These are phyloP conservation scores for Tinamus guttatus DNA, from an alignment of 2,113 vertebrate species.

Conservation along the genomic window DNA sequence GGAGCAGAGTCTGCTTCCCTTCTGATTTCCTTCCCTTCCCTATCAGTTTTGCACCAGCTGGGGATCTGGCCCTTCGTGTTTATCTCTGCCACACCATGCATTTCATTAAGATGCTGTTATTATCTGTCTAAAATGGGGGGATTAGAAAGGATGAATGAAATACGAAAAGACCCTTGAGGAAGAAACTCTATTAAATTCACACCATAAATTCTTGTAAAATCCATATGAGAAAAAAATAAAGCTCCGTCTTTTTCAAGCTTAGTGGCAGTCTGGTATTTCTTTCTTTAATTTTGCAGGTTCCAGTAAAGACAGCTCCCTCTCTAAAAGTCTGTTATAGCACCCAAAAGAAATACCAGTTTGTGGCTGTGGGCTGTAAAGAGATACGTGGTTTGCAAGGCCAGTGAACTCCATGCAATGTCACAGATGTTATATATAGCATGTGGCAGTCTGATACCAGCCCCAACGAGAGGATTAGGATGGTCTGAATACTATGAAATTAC, in stretches of 20 bases:
- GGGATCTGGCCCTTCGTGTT: constrained; percentile 5
- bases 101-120: constrained; percentile 40
- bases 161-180: constrained; percentile 20
- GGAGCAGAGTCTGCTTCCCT: not conserved
- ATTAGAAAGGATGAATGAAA: constrained; percentile 52
- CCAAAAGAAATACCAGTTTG: not conserved
- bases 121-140: not conserved
- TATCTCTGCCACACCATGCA: constrained; percentile 37
- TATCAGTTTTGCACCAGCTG: constrained; percentile 45
- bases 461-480: not conserved
- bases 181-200: constrained; percentile 10
- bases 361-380: not conserved
- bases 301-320: not conserved
- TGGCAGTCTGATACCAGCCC: not conserved
- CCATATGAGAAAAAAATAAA: not conserved
- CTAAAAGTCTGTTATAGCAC: not conserved
- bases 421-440: constrained; percentile 49
- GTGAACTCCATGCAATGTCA: constrained; percentile 17
- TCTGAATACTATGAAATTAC: not conserved
- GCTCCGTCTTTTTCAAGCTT: not conserved
- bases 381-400: not conserved
- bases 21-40: not conserved
- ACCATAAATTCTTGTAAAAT: not conserved
- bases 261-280: not conserved
- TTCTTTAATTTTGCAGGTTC: not conserved